Evolutionary conservation across 2,888 invertebrate species (phyloP), one percentile per base, ranked within the genome.

Genomic region (Timandra comae): DNA sequence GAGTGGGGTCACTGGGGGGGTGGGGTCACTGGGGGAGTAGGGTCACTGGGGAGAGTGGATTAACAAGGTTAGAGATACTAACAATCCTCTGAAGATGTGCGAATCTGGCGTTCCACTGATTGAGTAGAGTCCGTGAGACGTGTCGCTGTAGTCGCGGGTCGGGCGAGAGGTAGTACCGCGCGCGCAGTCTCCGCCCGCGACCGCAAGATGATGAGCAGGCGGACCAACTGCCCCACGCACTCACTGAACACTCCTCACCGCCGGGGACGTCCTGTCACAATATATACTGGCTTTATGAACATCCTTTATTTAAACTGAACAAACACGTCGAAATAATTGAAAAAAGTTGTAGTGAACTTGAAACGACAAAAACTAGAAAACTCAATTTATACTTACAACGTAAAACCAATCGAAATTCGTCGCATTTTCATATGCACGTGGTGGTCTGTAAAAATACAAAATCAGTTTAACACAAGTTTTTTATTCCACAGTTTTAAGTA

Each of bases 161-260:
- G 2, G 47, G 49, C 22, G 60, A 48, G 7, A 77, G 27, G 52
- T 72, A 77, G 27, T 78, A 37, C 1, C 92, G 78, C 25, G 88
- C 88, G 32, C 93, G 87, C 43, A 84, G 46, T 2, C 74, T 49
- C 11, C 87, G 84, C 0, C 95, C 95, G 47, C 90, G 91, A 1
- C 94, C 95, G 65, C 96, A 96, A 0, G 89, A 88, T 12, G 90
- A 90, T 7, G 92, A 89, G 66, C 96, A 96, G 1, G 93, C 91
- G 1, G 93, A 91, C 94, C 95, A 96, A 6, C 88, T 86, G 27
- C 93, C 91, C 96, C 96, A 96, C 2, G 87, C 71, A 0, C 90
- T 88, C 35, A 91, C 89, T 3, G 85, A 86, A 59, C 95, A 96
- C 9, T 65, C 65, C 2, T 33, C 43, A 5, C 65, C 62, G 1